Evolutionary conservation across 1,140 invertebrate species (phyloP).

Genomic region (Linepithema humile): DNA sequence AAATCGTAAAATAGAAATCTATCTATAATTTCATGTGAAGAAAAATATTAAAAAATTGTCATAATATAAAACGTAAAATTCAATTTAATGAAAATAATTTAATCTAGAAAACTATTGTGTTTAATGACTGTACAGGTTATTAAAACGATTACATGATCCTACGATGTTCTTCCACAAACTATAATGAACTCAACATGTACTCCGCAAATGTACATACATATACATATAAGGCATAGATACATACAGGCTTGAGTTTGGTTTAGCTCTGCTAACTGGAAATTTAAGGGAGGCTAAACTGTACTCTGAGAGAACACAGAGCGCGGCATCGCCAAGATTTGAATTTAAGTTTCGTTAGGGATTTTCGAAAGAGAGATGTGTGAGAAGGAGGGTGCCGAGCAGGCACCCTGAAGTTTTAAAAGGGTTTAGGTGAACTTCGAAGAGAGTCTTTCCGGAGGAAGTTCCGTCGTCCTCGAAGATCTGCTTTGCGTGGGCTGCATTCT

Average conservation of each 20-base stretch:
- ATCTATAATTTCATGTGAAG: too few species aligned
- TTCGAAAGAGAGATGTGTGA: constrained; percentile 17
- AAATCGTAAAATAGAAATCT: too few species aligned
- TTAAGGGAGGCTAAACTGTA: constrained; percentile 14
- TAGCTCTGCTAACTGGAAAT: neutral
- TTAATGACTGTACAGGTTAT: too few species aligned
- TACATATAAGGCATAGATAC: neutral
- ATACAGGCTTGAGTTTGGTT: neutral
- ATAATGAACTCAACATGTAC: neutral
- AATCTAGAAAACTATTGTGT: neutral
- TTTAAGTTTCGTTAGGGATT: constrained; percentile 42
- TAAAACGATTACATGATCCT: neutral
- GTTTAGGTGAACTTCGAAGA: constrained; percentile 40
- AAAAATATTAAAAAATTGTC: too few species aligned
- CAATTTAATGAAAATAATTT: neutral
- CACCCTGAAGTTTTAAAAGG: constrained; percentile 52
- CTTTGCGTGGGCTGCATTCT: constrained; percentile 49
- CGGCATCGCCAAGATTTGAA: constrained; percentile 32
- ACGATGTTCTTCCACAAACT: neutral
- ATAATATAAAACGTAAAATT: neutral
- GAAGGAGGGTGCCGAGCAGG: neutral
- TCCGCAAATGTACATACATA: neutral
- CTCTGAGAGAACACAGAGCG: neutral
- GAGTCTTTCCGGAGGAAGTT: constrained; percentile 34
- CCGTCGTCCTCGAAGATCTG: constrained; percentile 21